Evolutionary conservation across 2,888 invertebrate species (phyloP).

Genomic region (Torymus tubicola): DNA sequence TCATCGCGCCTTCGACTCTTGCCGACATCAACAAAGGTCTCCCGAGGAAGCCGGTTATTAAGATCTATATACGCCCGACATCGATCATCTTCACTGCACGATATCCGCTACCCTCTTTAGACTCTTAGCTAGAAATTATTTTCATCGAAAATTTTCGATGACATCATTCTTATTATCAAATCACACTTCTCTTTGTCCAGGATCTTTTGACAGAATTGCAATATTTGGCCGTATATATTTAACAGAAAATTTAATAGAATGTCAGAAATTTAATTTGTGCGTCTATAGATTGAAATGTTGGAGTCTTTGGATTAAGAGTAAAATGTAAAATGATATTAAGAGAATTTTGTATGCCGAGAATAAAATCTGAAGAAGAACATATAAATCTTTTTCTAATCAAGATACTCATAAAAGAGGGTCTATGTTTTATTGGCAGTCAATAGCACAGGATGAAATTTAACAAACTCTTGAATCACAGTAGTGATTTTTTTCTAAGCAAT

Average conservation of each 20-base stretch:
- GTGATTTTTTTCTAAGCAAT: too few relatives aligned
- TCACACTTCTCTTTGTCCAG: neutral
- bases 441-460: too few relatives aligned
- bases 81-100: constrained; percentile 54
- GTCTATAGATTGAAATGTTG: too few relatives aligned
- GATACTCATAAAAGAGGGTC: too few relatives aligned
- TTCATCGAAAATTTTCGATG: constrained; percentile 29
- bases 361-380: too few relatives aligned
- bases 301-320: too few relatives aligned
- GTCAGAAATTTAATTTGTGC: neutral
- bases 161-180: constrained; percentile 33
- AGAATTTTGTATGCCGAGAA: too few relatives aligned
- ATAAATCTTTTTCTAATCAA: too few relatives aligned
- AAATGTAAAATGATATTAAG: too few relatives aligned
- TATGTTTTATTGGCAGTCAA: too few relatives aligned
- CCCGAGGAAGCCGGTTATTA: constrained; percentile 53
- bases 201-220: constrained; percentile 1
- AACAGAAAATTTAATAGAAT: neutral
- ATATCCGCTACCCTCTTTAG: constrained; percentile 24
- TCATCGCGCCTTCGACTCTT: constrained; percentile 45
- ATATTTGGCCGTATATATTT: neutral
- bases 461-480: too few relatives aligned
- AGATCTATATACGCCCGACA: constrained; percentile 44
- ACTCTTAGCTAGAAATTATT: constrained; percentile 29
- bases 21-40: constrained; percentile 52